phyloP scores from a whole-genome alignment of 1,140 invertebrate genomes.

The Brachionus asplanchnoidis region DNA sequence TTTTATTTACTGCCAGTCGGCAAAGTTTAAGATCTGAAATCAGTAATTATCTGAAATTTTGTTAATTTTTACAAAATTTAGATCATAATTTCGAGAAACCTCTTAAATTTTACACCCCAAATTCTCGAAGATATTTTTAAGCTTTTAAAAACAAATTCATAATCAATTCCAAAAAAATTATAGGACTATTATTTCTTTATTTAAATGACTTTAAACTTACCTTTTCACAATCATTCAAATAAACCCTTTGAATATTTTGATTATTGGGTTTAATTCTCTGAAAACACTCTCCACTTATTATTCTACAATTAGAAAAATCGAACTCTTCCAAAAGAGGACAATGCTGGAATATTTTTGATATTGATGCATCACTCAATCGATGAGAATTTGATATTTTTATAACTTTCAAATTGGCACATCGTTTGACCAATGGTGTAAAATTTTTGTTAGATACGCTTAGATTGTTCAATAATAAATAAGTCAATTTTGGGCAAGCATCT shows the following conservation, averaged over 20 bases:
- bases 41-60: no score
- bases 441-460: neutral
- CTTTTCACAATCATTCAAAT: conserved; percentile 7
- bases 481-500: neutral
- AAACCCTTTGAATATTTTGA: neutral
- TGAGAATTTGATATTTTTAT: neutral
- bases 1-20: no score
- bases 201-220: neutral
- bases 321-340: conserved; percentile 8
- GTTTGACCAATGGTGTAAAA: conserved; percentile 18
- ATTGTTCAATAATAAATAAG: neutral
- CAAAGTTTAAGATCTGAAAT: no score
- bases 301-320: neutral
- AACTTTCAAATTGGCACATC: neutral
- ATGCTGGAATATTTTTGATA: conserved; percentile 28
- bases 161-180: no score
- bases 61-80: no score
- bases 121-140: no score
- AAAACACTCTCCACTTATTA: neutral
- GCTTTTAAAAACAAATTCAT: no score
- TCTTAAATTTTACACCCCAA: no score
- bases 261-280: neutral
- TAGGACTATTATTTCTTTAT: neutral
- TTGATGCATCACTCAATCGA: neutral
- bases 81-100: no score